These are phyloP conservation scores for Rhyacichthys aspro DNA, from an alignment of 2,797 vertebrate genomes.

Conservation along the genomic window DNA sequence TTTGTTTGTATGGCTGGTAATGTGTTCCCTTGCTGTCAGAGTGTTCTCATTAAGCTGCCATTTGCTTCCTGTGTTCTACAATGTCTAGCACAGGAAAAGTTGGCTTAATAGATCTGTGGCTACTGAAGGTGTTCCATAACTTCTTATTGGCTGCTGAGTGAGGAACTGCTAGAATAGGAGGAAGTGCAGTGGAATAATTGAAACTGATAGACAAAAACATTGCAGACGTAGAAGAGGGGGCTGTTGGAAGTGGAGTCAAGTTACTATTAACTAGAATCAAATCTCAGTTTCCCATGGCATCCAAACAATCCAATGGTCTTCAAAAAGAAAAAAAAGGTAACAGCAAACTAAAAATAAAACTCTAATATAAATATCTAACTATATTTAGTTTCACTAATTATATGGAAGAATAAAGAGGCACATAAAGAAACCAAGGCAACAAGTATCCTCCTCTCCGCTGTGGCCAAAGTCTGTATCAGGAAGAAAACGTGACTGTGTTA, in stretches of 20 bases:
- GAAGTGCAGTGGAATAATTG: conserved; percentile 68
- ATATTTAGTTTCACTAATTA: conserved; percentile 36
- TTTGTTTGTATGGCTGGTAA: conserved; percentile 43
- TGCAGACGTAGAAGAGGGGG: conserved; percentile 27
- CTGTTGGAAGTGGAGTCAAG: conserved; percentile 33
- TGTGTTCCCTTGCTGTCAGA: conserved; percentile 44
- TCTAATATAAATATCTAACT: conserved; percentile 56
- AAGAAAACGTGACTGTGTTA: conserved; percentile 17
- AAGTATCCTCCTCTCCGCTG: conserved; percentile 40
- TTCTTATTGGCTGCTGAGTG: conserved; percentile 62
- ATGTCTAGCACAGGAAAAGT: conserved; percentile 42
- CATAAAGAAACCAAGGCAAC: conserved; percentile 82
- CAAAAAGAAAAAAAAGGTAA: conserved; percentile 65
- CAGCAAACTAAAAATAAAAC: conserved; percentile 69
- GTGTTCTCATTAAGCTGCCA: conserved; percentile 60
- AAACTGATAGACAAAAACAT: conserved; percentile 62
- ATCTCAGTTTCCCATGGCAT: conserved; percentile 43
- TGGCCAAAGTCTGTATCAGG: conserved; percentile 32
- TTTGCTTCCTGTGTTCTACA: conserved; percentile 57
- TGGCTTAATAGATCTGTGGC: conserved; percentile 52
- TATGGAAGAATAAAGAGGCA: conserved; percentile 78
- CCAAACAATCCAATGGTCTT: conserved; percentile 54
- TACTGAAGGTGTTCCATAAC: conserved; percentile 47
- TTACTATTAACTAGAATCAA: conserved; percentile 48
- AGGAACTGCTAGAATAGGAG: conserved; percentile 66